Percentiles rank a stretch among this genome's conserved stretches.
phyloP scores from a whole-genome alignment of 2,888 invertebrate genomes.

The Sphaerophoria taeniata region DNA sequence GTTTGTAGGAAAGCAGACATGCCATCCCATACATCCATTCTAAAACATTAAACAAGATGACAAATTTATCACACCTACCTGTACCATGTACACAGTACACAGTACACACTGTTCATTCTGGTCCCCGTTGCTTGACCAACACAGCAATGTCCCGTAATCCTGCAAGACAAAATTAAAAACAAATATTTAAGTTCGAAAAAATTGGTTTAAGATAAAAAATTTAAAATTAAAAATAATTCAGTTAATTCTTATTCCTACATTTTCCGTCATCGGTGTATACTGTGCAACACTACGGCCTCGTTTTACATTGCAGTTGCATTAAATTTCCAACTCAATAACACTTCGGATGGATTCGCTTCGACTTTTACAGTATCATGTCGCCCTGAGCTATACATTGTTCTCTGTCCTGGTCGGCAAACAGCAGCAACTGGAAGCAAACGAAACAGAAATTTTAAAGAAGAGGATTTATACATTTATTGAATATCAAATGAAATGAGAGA shows the following conservation, averaged over 20 bases:
- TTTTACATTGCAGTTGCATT: conserved; percentile 88
- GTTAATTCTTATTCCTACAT: conserved; percentile 81
- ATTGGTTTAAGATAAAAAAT: too few relatives aligned
- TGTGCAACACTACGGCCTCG: conserved; percentile 86
- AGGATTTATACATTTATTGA: background rate
- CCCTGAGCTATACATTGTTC: conserved; percentile 88
- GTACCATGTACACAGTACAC: conserved; percentile 89
- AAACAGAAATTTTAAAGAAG: conserved; percentile 32
- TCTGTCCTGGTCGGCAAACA: conserved; percentile 88
- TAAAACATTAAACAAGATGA: conserved; percentile 27
- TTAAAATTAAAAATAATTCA: too few relatives aligned
- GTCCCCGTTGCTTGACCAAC: conserved; percentile 89
- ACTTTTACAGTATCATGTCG: conserved; percentile 88
- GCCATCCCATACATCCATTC: background rate
- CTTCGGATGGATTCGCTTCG: conserved; percentile 89
- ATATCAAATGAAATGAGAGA: background rate
- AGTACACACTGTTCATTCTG: conserved; percentile 90
- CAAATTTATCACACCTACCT: conserved; percentile 83
- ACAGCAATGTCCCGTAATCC: conserved; percentile 90
- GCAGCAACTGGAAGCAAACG: conserved; percentile 85
- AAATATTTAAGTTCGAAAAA: conserved; percentile 8
- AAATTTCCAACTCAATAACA: conserved; percentile 89
- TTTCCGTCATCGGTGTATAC: conserved; percentile 89
- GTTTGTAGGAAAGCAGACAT: conserved; percentile 10
- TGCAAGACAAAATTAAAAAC: conserved; percentile 72